phyloP scores from a whole-genome alignment of 1,140 invertebrate species.

The Euschistus heros region DNA sequence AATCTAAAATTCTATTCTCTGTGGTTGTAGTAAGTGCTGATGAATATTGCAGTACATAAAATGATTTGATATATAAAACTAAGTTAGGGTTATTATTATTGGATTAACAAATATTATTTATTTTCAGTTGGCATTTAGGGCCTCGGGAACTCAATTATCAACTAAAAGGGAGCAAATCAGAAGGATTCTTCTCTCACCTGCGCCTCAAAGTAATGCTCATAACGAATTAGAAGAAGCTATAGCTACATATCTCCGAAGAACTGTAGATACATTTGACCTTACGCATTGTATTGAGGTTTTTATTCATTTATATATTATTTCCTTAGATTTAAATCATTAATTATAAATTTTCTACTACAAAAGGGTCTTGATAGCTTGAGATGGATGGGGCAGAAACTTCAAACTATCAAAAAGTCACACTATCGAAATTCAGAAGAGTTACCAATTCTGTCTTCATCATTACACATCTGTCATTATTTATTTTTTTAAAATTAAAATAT shows the following conservation, averaged over 20 bases:
- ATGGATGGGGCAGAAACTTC: too few relatives aligned
- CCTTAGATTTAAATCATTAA: too few relatives aligned
- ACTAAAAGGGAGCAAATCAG: slow-evolving; percentile 42
- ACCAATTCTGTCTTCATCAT: too few relatives aligned
- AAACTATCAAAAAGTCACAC: too few relatives aligned
- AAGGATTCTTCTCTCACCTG: slow-evolving; percentile 41
- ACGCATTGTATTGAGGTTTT: slow-evolving; percentile 45
- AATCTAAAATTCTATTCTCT: slow-evolving; percentile 88
- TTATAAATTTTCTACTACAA: too few relatives aligned
- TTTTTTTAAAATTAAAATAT: too few relatives aligned
- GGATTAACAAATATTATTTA: slow-evolving; percentile 7
- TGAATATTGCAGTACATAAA: neutral
- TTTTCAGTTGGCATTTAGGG: slow-evolving; percentile 47
- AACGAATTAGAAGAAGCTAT: slow-evolving; percentile 42
- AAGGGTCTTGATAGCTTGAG: too few relatives aligned
- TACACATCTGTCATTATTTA: too few relatives aligned
- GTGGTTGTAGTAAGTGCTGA: slow-evolving; percentile 78
- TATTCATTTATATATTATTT: neutral
- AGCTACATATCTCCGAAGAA: slow-evolving; percentile 40
- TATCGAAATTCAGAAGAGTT: too few relatives aligned
- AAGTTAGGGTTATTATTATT: too few relatives aligned
- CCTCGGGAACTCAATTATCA: slow-evolving; percentile 40
- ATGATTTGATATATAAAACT: too few relatives aligned
- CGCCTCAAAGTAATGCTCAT: slow-evolving; percentile 29
- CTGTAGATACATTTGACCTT: slow-evolving; percentile 45